phyloP scores from a whole-genome alignment of 2,888 invertebrate genomes.

The Luperina testacea region DNA sequence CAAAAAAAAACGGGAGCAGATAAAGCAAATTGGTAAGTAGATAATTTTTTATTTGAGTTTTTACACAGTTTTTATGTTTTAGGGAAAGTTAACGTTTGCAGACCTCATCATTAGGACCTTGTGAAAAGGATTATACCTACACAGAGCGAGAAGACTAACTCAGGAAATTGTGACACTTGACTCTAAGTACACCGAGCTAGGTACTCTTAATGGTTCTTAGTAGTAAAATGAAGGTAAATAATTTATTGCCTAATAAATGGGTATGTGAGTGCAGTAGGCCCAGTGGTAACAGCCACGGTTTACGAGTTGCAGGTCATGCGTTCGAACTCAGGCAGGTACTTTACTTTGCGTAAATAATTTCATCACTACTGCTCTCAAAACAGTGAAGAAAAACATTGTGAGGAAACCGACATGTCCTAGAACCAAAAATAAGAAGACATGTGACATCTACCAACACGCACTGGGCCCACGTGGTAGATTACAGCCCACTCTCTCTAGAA shows the following conservation, averaged over 20 bases:
- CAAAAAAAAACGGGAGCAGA: conserved; percentile 68
- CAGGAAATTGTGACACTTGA: conserved; percentile 3
- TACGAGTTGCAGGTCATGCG: neutral
- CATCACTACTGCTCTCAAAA: neutral
- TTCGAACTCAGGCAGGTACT: neutral
- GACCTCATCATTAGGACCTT: conserved; percentile 56
- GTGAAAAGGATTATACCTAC: conserved; percentile 31
- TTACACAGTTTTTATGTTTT: conserved; percentile 59
- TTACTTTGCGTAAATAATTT: neutral
- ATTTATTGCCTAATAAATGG: neutral
- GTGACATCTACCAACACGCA: too few relatives aligned
- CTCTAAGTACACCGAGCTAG: neutral
- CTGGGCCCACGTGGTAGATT: too few relatives aligned
- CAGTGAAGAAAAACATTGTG: neutral
- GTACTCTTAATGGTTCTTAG: neutral
- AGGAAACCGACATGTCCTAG: too few relatives aligned
- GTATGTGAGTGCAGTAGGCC: neutral
- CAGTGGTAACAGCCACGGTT: neutral
- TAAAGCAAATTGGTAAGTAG: conserved; percentile 68
- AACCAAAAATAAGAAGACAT: neutral
- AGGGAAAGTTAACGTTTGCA: conserved; percentile 47
- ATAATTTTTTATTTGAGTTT: conserved; percentile 67
- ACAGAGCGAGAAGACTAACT: neutral
- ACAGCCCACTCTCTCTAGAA: neutral
- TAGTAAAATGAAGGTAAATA: neutral